These are phyloP conservation scores for Poeciliopsis occidentalis DNA, from an alignment of 2,113 vertebrate species.

Conservation along the genomic window DNA sequence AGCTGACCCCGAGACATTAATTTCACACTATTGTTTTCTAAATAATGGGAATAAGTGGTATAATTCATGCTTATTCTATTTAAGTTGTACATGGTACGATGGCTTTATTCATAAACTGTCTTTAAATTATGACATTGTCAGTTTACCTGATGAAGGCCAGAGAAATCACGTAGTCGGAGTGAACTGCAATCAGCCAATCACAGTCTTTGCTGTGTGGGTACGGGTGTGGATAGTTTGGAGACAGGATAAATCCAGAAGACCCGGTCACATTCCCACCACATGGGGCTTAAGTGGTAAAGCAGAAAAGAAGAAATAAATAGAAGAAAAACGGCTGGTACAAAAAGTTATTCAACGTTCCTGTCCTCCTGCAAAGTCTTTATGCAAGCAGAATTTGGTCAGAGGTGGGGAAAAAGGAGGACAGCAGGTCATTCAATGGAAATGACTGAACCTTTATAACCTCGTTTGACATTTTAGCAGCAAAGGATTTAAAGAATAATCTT, in stretches of 20 bases:
- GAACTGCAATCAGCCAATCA: conserved; percentile 95
- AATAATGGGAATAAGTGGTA: not conserved
- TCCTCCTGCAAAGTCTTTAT: not conserved
- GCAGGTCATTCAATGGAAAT: conserved; percentile 39
- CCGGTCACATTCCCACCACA: conserved; percentile 98
- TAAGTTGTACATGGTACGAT: no score
- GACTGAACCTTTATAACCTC: conserved; percentile 20
- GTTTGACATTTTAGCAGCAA: conserved; percentile 1
- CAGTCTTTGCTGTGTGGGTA: conserved; percentile 99
- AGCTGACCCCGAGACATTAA: not conserved
- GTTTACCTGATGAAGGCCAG: conserved; percentile 97
- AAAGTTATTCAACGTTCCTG: conserved; percentile 2
- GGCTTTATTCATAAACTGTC: not conserved
- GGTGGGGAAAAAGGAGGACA: not conserved
- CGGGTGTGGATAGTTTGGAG: conserved; percentile 96
- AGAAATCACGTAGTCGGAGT: conserved; percentile 96
- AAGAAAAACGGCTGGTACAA: conserved; percentile 4
- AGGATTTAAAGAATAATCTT: no score
- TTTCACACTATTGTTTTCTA: not conserved
- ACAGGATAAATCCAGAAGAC: conserved; percentile 97
- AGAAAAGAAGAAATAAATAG: conserved; percentile 3
- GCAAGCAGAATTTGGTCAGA: conserved; percentile 8
- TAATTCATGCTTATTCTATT: not conserved
- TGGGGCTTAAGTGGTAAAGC: conserved; percentile 83
- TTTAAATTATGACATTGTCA: not conserved